Base-by-base conservation (phyloP, 1,140 invertebrate species). In the Heterodera carotae region DNA sequence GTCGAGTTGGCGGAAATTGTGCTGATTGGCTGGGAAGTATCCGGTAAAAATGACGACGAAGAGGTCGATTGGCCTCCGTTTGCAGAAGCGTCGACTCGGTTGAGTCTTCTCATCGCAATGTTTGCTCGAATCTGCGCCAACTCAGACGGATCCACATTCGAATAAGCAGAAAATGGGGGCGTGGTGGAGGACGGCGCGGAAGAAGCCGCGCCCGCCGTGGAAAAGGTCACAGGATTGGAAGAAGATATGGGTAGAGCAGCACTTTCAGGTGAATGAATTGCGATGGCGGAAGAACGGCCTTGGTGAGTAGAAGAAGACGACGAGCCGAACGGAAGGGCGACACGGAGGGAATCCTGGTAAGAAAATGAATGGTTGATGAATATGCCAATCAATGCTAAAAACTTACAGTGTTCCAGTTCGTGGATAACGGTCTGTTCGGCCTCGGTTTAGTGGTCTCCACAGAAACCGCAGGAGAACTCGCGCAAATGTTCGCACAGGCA, bases 341-440 rank as follows among this genome's bases (percentile, higher is more conserved):
- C 72, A 31, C 72, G 72, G 27, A 74, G 56, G 25, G 72, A 74
- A 36, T 74, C 72, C 72, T 74, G 7, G n/a, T 15, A 7, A 27
- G 5, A 56, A 56, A 4, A 15, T 22, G 15, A 60, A 22, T 31
- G n/a, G 34, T 33, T 59, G 25, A 10, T 6, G 39, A 8, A 43
- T 22, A 27, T 62, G 56, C 6, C 12, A 39, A 72, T 34, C 8
- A 31, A 56, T 72, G 10, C n/a, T n/a, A n/a, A 73, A 53, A 29
- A 34, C 10, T 62, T 27, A 56, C 70, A 36, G 59, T 64, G 64
- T 33, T 74, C 72, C 72, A 74, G 6, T 74, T 43, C 1, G 72
- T 39, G 36, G 72, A 74, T 1, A 36, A 64, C 2, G 72, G 76
- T 18, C 76, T 27, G 43, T 34, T 77, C 15, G 36, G 36, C n/a